A percentile compares a stretch with the other conserved stretches of the same genome.
These are phyloP conservation scores for Halcyon chelicuti DNA, from an alignment of 2,797 vertebrate genomes.

Conservation along the genomic window DNA sequence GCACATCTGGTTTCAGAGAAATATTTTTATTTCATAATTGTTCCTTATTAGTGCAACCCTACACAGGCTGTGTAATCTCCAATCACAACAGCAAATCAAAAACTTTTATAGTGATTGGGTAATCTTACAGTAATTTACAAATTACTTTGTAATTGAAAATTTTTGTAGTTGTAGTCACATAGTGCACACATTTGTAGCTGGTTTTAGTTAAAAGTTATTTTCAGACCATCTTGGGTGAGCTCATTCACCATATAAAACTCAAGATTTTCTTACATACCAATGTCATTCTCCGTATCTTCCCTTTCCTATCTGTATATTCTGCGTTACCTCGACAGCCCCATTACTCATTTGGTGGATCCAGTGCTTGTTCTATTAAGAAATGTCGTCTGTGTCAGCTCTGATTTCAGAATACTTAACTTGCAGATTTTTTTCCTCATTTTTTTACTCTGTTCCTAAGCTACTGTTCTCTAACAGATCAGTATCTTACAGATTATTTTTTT, in stretches of 20 bases:
- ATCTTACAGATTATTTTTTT: not conserved
- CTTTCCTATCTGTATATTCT: not conserved
- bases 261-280: conserved; percentile 12
- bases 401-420: not conserved
- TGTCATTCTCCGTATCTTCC: not conserved
- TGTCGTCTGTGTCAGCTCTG: not conserved
- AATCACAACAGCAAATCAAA: not conserved
- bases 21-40: not conserved
- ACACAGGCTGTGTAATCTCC: not conserved
- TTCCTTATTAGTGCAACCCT: not conserved
- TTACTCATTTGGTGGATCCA: conserved; percentile 3
- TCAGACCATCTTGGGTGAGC: not conserved
- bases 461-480: not conserved
- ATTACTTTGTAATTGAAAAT: not conserved
- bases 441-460: not conserved
- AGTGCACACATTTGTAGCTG: not conserved
- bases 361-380: not conserved
- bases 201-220: not conserved
- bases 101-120: not conserved
- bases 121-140: not conserved
- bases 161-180: not conserved
- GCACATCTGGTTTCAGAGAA: not conserved
- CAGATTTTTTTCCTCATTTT: not conserved
- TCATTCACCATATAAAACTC: not conserved
- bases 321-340: not conserved